phyloP scores from a whole-genome alignment of 2,888 invertebrate species.

The Cryptocephalus moraei region DNA sequence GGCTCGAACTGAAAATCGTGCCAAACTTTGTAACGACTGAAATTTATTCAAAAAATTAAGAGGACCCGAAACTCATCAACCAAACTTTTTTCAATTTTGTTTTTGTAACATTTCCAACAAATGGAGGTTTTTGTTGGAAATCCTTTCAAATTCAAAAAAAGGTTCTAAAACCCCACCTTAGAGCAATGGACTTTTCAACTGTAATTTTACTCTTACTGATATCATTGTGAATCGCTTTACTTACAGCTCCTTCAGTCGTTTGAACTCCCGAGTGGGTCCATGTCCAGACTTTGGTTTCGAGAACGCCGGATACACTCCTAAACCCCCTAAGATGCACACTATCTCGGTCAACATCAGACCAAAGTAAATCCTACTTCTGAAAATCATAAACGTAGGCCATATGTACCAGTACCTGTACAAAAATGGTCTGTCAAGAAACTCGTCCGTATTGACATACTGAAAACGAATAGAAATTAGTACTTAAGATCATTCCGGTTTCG shows the following conservation, averaged over 20 bases:
- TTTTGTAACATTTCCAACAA: no score
- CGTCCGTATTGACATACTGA: slow-evolving; percentile 72
- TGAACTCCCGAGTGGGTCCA: slow-evolving; percentile 71
- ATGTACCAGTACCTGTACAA: slow-evolving; percentile 76
- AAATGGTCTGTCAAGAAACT: slow-evolving; percentile 51
- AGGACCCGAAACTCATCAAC: no score
- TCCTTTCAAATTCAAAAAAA: no score
- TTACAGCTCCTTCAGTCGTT: slow-evolving; percentile 40
- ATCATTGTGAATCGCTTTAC: no score
- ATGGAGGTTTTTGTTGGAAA: no score
- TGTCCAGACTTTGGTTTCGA: slow-evolving; percentile 66
- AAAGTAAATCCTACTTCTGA: slow-evolving; percentile 82
- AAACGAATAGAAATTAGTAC: slow-evolving; percentile 27
- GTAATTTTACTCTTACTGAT: no score
- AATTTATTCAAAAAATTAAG: no score
- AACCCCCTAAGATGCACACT: slow-evolving; percentile 82
- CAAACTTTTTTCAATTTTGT: no score
- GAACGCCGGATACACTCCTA: slow-evolving; percentile 81
- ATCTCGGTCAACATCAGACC: slow-evolving; percentile 87
- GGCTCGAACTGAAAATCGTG: slow-evolving; percentile 6
- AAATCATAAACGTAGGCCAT: slow-evolving; percentile 77
- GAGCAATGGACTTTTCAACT: no score
- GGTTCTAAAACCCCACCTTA: no score
- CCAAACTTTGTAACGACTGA: no score
- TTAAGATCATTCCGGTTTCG: no score